A percentile compares a stretch with the other conserved stretches of the same genome.
phyloP scores from a whole-genome alignment of 1,140 invertebrate genomes.

The Acromyrmex charruanus region DNA sequence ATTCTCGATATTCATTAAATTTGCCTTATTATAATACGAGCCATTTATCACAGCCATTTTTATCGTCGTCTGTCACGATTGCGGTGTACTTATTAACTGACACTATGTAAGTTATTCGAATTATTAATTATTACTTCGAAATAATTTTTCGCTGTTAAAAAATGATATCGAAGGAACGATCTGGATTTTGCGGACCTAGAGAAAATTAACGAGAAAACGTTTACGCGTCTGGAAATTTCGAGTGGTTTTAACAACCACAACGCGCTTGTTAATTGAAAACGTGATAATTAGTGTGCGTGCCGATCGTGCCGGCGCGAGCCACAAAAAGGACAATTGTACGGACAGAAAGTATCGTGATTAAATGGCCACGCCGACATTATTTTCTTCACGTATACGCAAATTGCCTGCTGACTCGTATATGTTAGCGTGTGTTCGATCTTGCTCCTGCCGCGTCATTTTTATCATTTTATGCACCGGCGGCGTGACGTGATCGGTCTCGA shows the following conservation, averaged over 20 bases:
- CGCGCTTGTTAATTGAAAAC: conserved; percentile 27
- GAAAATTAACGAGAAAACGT: conserved; percentile 14
- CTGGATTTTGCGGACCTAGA: too few species aligned
- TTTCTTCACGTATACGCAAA: conserved; percentile 37
- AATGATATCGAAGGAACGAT: neutral
- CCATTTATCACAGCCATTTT: neutral
- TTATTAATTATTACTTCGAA: too few species aligned
- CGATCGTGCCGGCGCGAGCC: neutral
- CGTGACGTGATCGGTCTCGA: conserved; percentile 31
- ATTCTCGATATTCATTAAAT: neutral
- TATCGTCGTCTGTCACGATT: neutral
- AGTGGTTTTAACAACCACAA: neutral
- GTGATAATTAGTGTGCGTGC: conserved; percentile 39
- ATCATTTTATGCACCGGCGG: conserved; percentile 44
- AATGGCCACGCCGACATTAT: conserved; percentile 25
- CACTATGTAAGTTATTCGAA: neutral
- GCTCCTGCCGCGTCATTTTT: conserved; percentile 27
- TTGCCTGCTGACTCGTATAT: conserved; percentile 32
- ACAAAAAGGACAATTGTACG: conserved; percentile 37
- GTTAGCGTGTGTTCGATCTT: conserved; percentile 21
- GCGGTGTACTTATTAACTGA: neutral
- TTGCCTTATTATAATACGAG: neutral
- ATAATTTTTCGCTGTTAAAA: neutral
- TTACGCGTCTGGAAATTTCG: neutral
- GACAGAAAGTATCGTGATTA: conserved; percentile 39